Evolutionary conservation across 2,113 vertebrate species (phyloP).

Genomic region (Paramormyrops kingsleyae): DNA sequence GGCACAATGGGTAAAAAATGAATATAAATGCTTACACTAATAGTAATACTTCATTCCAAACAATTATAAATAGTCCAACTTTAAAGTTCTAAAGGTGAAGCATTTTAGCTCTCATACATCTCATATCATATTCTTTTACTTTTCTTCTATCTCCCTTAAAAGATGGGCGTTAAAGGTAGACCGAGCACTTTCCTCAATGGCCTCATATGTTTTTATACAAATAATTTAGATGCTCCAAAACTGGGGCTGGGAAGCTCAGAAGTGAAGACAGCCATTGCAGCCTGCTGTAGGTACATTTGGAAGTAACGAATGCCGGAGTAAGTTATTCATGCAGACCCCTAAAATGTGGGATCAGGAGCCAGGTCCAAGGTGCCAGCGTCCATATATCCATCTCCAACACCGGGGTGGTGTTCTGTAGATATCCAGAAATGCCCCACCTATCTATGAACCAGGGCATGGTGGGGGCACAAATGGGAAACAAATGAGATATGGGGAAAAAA

Average conservation of each 20-base stretch:
- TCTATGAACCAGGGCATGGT: background rate
- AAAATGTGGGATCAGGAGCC: background rate
- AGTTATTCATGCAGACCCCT: background rate
- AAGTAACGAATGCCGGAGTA: background rate
- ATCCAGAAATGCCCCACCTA: background rate
- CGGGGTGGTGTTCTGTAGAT: background rate
- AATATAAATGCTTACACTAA: background rate
- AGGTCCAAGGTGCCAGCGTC: background rate
- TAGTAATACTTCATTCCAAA: background rate
- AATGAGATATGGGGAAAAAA: background rate
- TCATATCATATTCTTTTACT: background rate
- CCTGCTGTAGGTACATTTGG: background rate
- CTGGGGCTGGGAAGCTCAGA: background rate
- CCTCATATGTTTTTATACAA: background rate
- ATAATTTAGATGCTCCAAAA: background rate
- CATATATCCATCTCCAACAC: background rate
- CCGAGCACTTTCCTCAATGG: background rate
- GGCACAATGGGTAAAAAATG: background rate
- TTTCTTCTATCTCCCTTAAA: background rate
- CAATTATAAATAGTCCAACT: background rate
- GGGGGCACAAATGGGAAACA: background rate
- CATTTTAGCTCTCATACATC: background rate
- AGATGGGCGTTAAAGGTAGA: background rate
- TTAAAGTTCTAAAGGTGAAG: background rate
- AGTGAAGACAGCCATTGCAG: background rate